A percentile compares a stretch with the other conserved stretches of the same genome.
Conservation (phyloP, 2,797 vertebrate species). For the Enteromius mattozi region DNA sequence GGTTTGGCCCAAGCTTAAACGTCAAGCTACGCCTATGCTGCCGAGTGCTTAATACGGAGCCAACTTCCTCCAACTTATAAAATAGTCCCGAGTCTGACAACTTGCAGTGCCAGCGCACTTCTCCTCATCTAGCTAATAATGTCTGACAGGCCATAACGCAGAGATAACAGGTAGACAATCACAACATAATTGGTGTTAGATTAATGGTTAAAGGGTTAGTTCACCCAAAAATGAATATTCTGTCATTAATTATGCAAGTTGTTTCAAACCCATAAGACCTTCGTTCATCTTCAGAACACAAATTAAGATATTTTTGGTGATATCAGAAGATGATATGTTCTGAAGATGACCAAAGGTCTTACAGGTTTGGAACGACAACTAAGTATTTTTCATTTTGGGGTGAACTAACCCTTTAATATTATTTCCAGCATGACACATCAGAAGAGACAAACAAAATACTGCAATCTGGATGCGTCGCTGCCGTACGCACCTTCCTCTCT, state of each 20-base stretch:
- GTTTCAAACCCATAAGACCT: too few species aligned
- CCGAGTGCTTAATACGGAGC: background rate
- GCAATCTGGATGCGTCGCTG: background rate
- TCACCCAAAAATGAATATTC: too few species aligned
- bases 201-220: background rate
- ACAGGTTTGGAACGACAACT: too few species aligned
- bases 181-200: background rate
- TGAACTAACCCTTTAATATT: background rate
- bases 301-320: too few species aligned
- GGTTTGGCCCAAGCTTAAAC: too few species aligned
- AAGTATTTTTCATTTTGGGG: too few species aligned
- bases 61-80: background rate
- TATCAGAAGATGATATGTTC: too few species aligned
- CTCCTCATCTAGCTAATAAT: background rate
- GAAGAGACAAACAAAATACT: background rate
- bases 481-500: slow-evolving; percentile 85
- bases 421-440: background rate
- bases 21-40: too few species aligned
- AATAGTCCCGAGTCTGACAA: background rate
- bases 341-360: too few species aligned
- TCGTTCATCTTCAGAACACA: too few species aligned
- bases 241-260: background rate
- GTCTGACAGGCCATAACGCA: background rate
- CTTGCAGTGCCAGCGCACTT: background rate
- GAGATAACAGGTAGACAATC: background rate